These are phyloP conservation scores for Dromaius novaehollandiae DNA, from an alignment of 2,113 vertebrate species.

Conservation along the genomic window DNA sequence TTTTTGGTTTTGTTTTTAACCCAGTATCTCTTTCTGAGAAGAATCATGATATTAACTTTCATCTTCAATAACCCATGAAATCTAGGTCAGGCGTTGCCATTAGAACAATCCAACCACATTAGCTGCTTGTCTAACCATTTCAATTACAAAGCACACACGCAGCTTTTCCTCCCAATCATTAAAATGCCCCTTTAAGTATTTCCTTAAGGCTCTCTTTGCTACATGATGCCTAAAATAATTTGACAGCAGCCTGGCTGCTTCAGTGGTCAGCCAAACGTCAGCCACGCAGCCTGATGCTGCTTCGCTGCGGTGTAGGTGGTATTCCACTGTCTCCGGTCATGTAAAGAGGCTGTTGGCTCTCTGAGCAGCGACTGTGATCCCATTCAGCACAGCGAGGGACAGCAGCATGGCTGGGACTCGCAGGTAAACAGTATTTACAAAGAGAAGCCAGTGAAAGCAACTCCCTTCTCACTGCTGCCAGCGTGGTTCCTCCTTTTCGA, in stretches of 20 bases:
- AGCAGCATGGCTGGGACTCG: background rate
- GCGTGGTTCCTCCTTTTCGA: accelerated
- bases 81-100: conserved; percentile 49
- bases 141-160: background rate
- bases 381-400: background rate
- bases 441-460: background rate
- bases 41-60: background rate
- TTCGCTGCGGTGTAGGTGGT: background rate
- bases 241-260: conserved; percentile 8
- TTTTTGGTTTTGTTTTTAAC: background rate
- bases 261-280: background rate
- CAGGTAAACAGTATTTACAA: background rate
- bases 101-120: conserved; percentile 28
- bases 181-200: conserved; percentile 5
- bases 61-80: conserved; percentile 47
- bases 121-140: conserved; percentile 27
- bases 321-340: background rate
- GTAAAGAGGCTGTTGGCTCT: background rate
- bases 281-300: background rate
- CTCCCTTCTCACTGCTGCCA: background rate
- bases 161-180: conserved; percentile 34
- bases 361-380: background rate
- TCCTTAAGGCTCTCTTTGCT: background rate
- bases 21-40: background rate
- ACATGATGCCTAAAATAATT: background rate